phyloP scores from a whole-genome alignment of 1,140 invertebrate species.

The Linepithema humile region DNA sequence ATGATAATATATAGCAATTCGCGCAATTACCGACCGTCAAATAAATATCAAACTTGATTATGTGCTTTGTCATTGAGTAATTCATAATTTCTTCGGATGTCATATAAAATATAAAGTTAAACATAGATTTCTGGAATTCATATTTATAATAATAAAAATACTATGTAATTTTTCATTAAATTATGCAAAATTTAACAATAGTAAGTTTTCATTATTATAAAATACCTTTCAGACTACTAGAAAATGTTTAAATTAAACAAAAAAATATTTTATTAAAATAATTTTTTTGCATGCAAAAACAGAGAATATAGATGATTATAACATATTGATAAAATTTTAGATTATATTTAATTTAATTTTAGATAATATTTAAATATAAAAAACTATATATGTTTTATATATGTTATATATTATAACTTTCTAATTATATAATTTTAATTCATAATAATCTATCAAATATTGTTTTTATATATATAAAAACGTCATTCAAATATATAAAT shows the following conservation, averaged over 20 bases:
- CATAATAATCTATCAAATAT: neutral
- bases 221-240: neutral
- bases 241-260: neutral
- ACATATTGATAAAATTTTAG: neutral
- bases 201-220: neutral
- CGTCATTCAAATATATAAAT: too few relatives aligned
- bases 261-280: neutral
- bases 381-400: too few relatives aligned
- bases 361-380: too few relatives aligned
- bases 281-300: neutral
- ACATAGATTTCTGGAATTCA: neutral
- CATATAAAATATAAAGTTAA: slow-evolving; percentile 20
- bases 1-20: neutral
- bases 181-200: neutral
- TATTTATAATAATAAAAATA: neutral
- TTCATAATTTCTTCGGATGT: neutral
- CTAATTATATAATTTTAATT: neutral
- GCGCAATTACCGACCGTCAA: neutral
- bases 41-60: slow-evolving; percentile 1
- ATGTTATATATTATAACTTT: neutral
- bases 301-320: neutral
- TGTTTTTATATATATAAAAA: neutral
- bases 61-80: slow-evolving; percentile 17
- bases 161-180: slow-evolving; percentile 22
- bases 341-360: neutral